A percentile compares a stretch with the other conserved stretches of the same genome.
Evolutionary conservation across 2,888 invertebrate species (phyloP).

Genomic region (Alloscopus bannaensis): DNA sequence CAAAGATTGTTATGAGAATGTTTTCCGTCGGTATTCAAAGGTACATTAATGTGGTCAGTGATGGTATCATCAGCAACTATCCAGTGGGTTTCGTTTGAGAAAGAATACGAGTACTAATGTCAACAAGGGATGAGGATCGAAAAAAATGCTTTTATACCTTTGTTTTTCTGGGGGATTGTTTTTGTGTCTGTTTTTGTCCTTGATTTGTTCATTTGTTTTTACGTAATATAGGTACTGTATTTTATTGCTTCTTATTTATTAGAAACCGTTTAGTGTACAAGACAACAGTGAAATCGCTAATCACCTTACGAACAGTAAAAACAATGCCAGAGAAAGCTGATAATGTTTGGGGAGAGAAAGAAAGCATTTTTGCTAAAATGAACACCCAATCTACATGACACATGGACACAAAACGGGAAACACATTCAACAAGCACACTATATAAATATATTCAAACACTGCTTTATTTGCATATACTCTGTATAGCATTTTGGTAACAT

Average conservation of each 20-base stretch:
- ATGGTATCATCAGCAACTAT: slow-evolving; percentile 25
- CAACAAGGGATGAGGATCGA: no score
- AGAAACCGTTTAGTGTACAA: slow-evolving; percentile 16
- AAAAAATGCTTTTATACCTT: slow-evolving; percentile 33
- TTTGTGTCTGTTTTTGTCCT: slow-evolving; percentile 12
- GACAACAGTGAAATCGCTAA: slow-evolving; percentile 46
- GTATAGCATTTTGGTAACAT: slow-evolving; percentile 40
- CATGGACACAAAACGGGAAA: slow-evolving; percentile 15
- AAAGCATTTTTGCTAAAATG: not conserved
- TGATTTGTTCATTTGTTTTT: slow-evolving; percentile 36
- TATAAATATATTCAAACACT: slow-evolving; percentile 25
- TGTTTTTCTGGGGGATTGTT: slow-evolving; percentile 19
- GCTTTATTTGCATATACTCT: slow-evolving; percentile 11
- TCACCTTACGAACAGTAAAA: not conserved
- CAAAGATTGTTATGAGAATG: slow-evolving; percentile 11
- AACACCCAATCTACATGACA: slow-evolving; percentile 12
- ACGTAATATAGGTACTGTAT: slow-evolving; percentile 28
- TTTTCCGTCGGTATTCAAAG: slow-evolving; percentile 24
- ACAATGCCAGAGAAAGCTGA: slow-evolving; percentile 18
- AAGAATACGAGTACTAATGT: no score
- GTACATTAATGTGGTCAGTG: slow-evolving; percentile 26
- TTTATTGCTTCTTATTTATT: slow-evolving; percentile 45
- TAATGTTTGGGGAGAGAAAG: not conserved
- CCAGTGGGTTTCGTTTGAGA: not conserved
- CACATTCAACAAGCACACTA: slow-evolving; percentile 24